Base-by-base conservation (phyloP, 2,113 vertebrate genomes). In the Mormyrus lacerda region DNA sequence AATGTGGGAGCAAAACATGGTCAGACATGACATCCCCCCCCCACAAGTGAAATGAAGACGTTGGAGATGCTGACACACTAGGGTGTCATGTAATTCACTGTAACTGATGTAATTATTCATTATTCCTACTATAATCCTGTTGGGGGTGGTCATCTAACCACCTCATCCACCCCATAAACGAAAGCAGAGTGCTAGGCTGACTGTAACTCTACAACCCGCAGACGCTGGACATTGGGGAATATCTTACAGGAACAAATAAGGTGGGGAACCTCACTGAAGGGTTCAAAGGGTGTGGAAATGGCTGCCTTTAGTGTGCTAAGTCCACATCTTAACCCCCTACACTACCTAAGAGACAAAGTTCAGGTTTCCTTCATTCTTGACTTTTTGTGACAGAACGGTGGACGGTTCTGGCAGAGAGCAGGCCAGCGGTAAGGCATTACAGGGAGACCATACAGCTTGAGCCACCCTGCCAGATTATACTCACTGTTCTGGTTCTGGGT, bases 401-500 rank as follows among this genome's bases (percentile, higher is more conserved):
- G 82, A 84, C 0, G 7, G 82, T 47, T 24, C 15, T 7, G 79
- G 39, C 44, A n/a, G 44, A 84, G 17, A 84, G 7, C 1, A 47
- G 21, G 19, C 21, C 79, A 47, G 39, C 19, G 17, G 76, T 83
- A 39, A 1, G 5, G 39, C 39, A 31, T 42, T 35, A 21, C 42
- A 45, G 42, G 21, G 19, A 47, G 7, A 10, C 8, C 7, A 5
- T 8, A 1, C 6, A 6, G 42, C 35, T 8, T 15, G 15, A 82
- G 17, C 79, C 35, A 42, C 7, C 3, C 17, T 0, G 42, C 82
- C 82, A 19, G 82, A 79, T 85, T 82, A 93, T 92, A 93, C 97
- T 97, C 94, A 98, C 97, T 97, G 1, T 96, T 97, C 69, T 93
- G 96, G 92, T 97, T 96, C 90, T 97, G 96, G 85, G 96, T 94